Percentiles rank a stretch among this genome's conserved stretches.
phyloP scores from a whole-genome alignment of 2,113 vertebrate species.

The Turdus rufiventris region DNA sequence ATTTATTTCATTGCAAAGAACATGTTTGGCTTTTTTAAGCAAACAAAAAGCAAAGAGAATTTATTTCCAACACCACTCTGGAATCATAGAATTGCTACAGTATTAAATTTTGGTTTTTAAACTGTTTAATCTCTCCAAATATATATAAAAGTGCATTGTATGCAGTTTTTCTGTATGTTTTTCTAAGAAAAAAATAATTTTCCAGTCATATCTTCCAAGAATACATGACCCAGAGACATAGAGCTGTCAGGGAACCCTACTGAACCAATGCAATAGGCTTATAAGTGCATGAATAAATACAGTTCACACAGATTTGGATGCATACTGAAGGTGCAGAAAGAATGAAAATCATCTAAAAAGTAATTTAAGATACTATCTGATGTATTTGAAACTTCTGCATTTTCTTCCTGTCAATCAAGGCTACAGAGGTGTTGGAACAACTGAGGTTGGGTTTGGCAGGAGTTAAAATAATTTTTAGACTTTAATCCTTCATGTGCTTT shows the following conservation, averaged over 20 bases:
- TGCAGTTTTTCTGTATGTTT: not conserved
- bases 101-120: not conserved
- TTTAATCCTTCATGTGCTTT: not conserved
- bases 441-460: not conserved
- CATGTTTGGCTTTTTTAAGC: not conserved
- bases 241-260: not conserved
- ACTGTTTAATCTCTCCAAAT: not conserved
- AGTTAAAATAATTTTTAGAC: not conserved
- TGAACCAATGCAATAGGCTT: not conserved
- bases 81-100: not conserved
- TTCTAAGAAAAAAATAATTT: not conserved
- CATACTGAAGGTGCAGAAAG: not conserved
- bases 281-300: not conserved
- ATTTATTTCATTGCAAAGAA: not conserved
- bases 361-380: not conserved
- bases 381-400: not conserved
- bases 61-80: not conserved
- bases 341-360: not conserved
- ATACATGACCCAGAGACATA: not conserved
- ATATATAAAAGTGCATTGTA: not conserved
- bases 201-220: accelerated
- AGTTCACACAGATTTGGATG: not conserved
- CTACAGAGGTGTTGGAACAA: not conserved
- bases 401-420: not conserved
- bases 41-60: not conserved